These are phyloP conservation scores for Erpobdella octoculata DNA, from an alignment of 2,888 invertebrate species.

Conservation along the genomic window DNA sequence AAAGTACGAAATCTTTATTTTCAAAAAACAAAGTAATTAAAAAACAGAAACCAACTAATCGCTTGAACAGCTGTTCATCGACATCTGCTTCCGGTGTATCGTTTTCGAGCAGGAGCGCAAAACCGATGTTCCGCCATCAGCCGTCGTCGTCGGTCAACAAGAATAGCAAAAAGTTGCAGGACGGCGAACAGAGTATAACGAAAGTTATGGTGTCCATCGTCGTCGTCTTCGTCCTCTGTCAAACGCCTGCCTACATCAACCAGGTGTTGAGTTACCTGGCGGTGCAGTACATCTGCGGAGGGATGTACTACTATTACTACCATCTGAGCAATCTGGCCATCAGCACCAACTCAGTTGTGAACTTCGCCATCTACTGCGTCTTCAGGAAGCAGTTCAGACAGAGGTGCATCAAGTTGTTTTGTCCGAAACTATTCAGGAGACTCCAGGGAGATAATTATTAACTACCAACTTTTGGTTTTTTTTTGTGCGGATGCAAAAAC, in stretches of 20 bases:
- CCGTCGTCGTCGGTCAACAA: no score
- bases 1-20: no score
- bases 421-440: background rate
- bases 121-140: no score
- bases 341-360: slow-evolving; percentile 37
- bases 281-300: slow-evolving; percentile 35
- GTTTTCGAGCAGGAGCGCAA: no score
- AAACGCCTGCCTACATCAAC: slow-evolving; percentile 39
- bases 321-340: slow-evolving; percentile 38
- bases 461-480: no score
- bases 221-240: slow-evolving; percentile 38
- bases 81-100: no score
- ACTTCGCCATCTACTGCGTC: slow-evolving; percentile 39
- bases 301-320: slow-evolving; percentile 38
- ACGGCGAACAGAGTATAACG: slow-evolving; percentile 35
- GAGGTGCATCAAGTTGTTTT: slow-evolving; percentile 3
- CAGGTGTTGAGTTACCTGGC: slow-evolving; percentile 30
- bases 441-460: no score
- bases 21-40: no score
- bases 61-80: no score
- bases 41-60: no score
- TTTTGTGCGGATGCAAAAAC: no score
- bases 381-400: slow-evolving; percentile 39
- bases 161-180: no score
- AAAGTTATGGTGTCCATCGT: slow-evolving; percentile 39